A percentile compares a stretch with the other conserved stretches of the same genome.
Evolutionary conservation across 2,888 invertebrate species (phyloP).

Genomic region (Nebria salina): DNA sequence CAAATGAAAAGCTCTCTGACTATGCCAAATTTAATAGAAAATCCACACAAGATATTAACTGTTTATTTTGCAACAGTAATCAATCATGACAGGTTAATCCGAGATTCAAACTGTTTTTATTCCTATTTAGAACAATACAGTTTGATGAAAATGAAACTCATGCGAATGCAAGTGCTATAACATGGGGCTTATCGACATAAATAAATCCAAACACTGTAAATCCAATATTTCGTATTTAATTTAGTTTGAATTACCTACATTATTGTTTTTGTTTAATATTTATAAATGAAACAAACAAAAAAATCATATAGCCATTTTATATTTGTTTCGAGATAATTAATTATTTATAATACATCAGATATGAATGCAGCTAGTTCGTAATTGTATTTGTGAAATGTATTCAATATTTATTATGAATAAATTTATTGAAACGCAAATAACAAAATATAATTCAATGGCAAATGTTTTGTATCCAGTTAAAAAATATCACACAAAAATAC

Average conservation of each 20-base stretch:
- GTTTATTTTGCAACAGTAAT: neutral
- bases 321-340: neutral
- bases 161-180: neutral
- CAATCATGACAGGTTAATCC: neutral
- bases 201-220: neutral
- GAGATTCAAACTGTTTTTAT: neutral
- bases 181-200: neutral
- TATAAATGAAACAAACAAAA: neutral
- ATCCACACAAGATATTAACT: neutral
- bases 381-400: neutral
- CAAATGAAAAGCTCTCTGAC: too few species aligned
- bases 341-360: neutral
- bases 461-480: too few species aligned
- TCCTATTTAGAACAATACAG: neutral
- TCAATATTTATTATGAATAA: neutral
- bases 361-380: neutral
- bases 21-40: neutral
- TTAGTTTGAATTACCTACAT: neutral
- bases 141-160: neutral
- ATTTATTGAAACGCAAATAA: neutral
- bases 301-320: neutral
- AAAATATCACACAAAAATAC: too few species aligned
- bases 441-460: too few species aligned
- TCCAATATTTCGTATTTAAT: neutral
- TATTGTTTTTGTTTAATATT: neutral